Evolutionary conservation across 1,140 invertebrate genomes (phyloP).

Genomic region (Tenebrio molitor): DNA sequence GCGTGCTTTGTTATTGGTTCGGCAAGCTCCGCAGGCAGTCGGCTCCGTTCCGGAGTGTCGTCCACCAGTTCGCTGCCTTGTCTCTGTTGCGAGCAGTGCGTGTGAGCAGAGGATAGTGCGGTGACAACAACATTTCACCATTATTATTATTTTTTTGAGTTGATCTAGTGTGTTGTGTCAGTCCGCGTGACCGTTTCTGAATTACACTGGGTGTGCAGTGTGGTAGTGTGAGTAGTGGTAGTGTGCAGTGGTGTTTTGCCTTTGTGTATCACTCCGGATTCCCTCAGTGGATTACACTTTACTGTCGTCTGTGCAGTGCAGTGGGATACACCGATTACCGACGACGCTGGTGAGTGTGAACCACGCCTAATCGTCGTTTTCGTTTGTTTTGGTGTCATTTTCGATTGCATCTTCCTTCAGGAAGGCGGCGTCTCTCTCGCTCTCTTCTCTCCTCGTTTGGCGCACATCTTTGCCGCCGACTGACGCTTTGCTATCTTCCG

Average conservation of each 20-base stretch:
- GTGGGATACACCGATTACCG: conserved; percentile 5
- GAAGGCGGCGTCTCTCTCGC: not conserved
- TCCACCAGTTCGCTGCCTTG: conserved; percentile 29
- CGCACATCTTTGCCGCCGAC: conserved; percentile 9
- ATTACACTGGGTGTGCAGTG: not conserved
- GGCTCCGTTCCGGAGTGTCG: not conserved
- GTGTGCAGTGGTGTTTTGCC: not conserved
- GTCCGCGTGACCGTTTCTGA: not conserved
- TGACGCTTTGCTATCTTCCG: conserved; percentile 2
- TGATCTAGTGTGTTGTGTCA: not conserved
- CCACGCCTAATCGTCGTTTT: conserved; percentile 23
- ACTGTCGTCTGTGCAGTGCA: conserved; percentile 9
- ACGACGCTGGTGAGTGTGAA: conserved; percentile 39
- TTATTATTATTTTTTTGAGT: not conserved
- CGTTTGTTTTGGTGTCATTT: conserved; percentile 12
- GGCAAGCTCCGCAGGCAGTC: not conserved
- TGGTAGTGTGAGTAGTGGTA: not conserved
- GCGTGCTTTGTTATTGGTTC: conserved; percentile 2
- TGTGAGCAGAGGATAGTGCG: conserved; percentile 17
- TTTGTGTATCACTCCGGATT: not conserved
- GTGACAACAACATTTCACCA: conserved; percentile 5
- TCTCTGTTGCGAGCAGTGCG: conserved; percentile 24
- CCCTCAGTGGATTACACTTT: conserved; percentile 17
- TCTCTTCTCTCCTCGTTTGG: not conserved
- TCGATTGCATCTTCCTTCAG: not conserved